Evolutionary conservation across 2,113 vertebrate species (phyloP).

Genomic region (Scophthalmus maximus): DNA sequence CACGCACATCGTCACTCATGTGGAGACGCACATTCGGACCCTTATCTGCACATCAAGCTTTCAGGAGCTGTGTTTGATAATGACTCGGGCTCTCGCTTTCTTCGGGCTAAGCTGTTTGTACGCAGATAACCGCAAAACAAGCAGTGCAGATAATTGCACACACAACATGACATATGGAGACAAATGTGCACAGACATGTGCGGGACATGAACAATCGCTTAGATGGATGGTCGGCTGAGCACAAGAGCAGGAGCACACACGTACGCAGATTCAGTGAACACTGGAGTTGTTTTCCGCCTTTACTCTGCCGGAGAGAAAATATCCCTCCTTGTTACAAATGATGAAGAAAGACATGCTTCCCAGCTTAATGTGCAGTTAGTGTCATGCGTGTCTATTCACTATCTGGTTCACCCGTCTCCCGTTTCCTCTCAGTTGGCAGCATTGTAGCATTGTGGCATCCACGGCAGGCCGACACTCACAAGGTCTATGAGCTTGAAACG

Average conservation of each 20-base stretch:
- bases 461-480: constrained; percentile 36
- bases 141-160: constrained; percentile 51
- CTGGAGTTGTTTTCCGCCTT: background rate
- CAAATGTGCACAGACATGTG: constrained; percentile 33
- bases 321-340: background rate
- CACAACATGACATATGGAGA: constrained; percentile 35
- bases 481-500: constrained; percentile 47
- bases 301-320: constrained; percentile 15
- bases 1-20: constrained; percentile 20
- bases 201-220: constrained; percentile 27
- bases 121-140: constrained; percentile 59
- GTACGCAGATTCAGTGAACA: background rate
- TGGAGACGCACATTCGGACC: constrained; percentile 25
- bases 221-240: constrained; percentile 36
- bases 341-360: constrained; percentile 30
- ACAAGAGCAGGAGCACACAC: constrained; percentile 3
- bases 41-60: constrained; percentile 42
- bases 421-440: constrained; percentile 10
- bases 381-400: constrained; percentile 9
- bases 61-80: constrained; percentile 31
- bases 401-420: constrained; percentile 10
- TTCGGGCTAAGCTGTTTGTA: constrained; percentile 49
- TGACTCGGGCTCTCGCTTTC: constrained; percentile 46
- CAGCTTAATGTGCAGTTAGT: constrained; percentile 20
- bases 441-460: constrained; percentile 23